Evolutionary conservation across 2,113 vertebrate genomes (phyloP).

Genomic region (Lontra canadensis): DNA sequence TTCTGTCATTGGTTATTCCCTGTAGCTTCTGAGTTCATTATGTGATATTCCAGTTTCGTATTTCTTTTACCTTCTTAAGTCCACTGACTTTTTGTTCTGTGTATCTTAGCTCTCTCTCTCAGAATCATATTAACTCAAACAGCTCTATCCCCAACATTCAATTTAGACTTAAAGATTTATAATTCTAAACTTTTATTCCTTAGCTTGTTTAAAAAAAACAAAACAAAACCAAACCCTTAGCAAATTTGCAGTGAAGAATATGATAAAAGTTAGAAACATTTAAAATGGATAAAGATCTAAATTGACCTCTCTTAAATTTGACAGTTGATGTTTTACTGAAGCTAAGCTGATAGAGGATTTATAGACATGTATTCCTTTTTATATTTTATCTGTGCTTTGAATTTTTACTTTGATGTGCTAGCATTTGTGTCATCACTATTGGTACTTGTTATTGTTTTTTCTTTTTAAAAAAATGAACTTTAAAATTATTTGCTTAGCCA

Average conservation of each 20-base stretch:
- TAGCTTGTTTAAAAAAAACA: not conserved
- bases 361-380: not conserved
- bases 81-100: not conserved
- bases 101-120: not conserved
- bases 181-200: not conserved
- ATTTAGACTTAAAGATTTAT: slow-evolving; percentile 11
- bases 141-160: not conserved
- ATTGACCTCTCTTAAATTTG: not conserved
- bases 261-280: not conserved
- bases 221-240: not conserved
- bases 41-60: not conserved
- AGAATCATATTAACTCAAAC: slow-evolving; percentile 2
- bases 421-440: not conserved
- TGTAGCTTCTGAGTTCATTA: not conserved
- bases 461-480: slow-evolving; percentile 9
- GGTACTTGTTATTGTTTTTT: not conserved
- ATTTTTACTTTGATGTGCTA: not conserved
- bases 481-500: not conserved
- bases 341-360: slow-evolving; percentile 8
- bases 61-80: not conserved
- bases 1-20: not conserved
- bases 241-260: slow-evolving; percentile 12
- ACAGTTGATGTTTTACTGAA: not conserved
- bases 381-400: slow-evolving; percentile 27
- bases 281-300: not conserved